Evolutionary conservation across 2,888 invertebrate species (phyloP), one percentile per base, ranked within the genome.

Genomic region (Osmoderma eremita): DNA sequence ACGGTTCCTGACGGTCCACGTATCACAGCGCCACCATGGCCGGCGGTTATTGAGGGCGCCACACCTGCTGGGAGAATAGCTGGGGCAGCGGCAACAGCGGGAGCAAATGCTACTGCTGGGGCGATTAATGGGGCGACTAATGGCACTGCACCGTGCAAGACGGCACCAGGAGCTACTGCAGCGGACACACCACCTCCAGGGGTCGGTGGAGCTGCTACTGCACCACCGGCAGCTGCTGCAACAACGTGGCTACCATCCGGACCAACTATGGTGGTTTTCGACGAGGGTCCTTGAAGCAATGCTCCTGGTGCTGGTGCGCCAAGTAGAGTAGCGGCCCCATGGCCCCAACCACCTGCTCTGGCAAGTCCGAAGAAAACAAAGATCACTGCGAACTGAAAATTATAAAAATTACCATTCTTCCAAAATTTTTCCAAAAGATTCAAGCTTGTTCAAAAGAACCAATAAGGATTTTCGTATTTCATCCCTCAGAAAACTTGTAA

Each of bases 191-290:
- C 70, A 42, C 75, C 76, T 20, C 74, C 77, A 12, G 71, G 71
- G 58, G 68, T 72, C 1, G 73, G 70, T n/a, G 71, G 69, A 20
- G 74, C 71, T 39, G 74, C 65, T 4, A 75, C 72, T 36, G 68
- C 66, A 61, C 73, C 74, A 63, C 76, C 76, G 45, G 74, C 74
- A 41, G 74, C 74, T 20, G 56, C 70, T 41, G 71, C 68, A 39
- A 63, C 66, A 53, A 76, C 74, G 41, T 75, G 74, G 68, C 75
- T 75, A 49, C 77, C 77, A 65, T 77, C 77, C 13, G 77, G 77
- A 17, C 77, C 77, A 39, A 70, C 68, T 4, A 76, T 67, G 36
- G 74, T 22, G 2, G 75, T 74, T 17, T 72, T 71, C 39, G 75
- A 71, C 41, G 73, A 70, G 2, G 77, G 77, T 20, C 75, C 77